Base-by-base conservation (phyloP, 2,113 vertebrate genomes). In the Elachura formosa region DNA sequence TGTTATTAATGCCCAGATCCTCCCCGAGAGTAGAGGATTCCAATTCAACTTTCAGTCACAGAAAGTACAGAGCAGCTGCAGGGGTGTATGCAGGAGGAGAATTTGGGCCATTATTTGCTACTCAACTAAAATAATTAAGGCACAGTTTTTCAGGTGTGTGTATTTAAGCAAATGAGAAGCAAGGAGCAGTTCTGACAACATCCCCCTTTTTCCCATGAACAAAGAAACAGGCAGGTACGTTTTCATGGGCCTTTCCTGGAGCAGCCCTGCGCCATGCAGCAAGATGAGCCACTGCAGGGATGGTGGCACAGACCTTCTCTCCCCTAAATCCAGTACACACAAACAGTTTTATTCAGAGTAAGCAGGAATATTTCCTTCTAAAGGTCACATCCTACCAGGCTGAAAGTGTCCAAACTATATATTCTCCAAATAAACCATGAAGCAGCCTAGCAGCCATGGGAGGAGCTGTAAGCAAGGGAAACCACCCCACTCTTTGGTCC, bases 61-160 rank as follows among this genome's bases (percentile, higher is more conserved):
- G 21, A 41, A 75, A 63, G 6, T 17, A 54, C 40, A 36, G 67
- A 86, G 72, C 46, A 71, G 46, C 34, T 18, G 2, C 66, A 52
- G 15, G 5, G 6, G 5, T 48, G 19, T 28, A 38, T 0, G 0
- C 12, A 12, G 46, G 17, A 84, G 23, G 21, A 84, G 36, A 69
- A 77, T 54, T 9, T 52, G 28, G n/a, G n/a, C 36, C 15, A 8
- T 40, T 40, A 6, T 38, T 68, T 89, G 18, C 68, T 34, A 43
- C 40, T 6, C 0, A 0, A 41, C 22, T 67, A 28, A 76, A 64
- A 18, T 64, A 55, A 79, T 3, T 36, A 49, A 13, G n/a, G 28
- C 3, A 63, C 33, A 76, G 23, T 38, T 82, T 59, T 46, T 51
- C 62, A 79, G 34, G 66, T 88, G 14, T 17, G 36, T 26, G 17